These are phyloP conservation scores for Eremobia ochroleuca DNA, from an alignment of 2,888 invertebrate species.

Conservation along the genomic window DNA sequence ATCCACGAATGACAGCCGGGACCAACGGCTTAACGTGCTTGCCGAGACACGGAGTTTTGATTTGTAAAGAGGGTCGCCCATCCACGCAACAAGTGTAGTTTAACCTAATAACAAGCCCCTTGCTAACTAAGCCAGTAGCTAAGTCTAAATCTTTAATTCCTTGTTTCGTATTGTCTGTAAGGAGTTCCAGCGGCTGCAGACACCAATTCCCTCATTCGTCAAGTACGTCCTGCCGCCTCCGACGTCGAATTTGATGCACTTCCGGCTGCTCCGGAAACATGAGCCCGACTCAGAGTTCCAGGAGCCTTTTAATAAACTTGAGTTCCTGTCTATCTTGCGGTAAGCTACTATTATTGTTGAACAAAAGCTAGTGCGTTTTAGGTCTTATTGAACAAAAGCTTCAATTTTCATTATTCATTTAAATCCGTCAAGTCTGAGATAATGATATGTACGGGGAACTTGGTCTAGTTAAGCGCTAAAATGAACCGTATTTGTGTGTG, in stretches of 20 bases:
- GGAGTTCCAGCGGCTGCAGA: conserved; percentile 75
- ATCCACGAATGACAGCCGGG: too few species aligned
- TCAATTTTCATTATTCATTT: not conserved
- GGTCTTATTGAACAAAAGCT: not conserved
- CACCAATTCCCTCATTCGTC: conserved; percentile 74
- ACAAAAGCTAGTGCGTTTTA: not conserved
- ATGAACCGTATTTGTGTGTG: too few species aligned
- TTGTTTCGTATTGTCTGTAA: conserved; percentile 1
- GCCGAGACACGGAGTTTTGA: too few species aligned
- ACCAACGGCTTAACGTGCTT: too few species aligned
- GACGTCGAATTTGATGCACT: conserved; percentile 75
- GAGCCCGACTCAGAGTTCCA: conserved; percentile 79
- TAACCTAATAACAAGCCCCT: too few species aligned
- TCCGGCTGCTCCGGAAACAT: conserved; percentile 80
- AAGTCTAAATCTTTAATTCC: not conserved
- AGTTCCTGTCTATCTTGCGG: conserved; percentile 82
- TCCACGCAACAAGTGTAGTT: too few species aligned
- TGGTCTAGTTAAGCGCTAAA: not conserved
- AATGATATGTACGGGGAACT: not conserved
- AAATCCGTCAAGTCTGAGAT: not conserved
- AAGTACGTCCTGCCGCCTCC: conserved; percentile 72
- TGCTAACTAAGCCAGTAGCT: not conserved
- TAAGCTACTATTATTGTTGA: conserved; percentile 44
- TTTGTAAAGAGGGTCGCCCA: too few species aligned
- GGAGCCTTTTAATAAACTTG: conserved; percentile 80